Base-by-base conservation (phyloP, 2,888 invertebrate species). In the Drosophila dives region DNA sequence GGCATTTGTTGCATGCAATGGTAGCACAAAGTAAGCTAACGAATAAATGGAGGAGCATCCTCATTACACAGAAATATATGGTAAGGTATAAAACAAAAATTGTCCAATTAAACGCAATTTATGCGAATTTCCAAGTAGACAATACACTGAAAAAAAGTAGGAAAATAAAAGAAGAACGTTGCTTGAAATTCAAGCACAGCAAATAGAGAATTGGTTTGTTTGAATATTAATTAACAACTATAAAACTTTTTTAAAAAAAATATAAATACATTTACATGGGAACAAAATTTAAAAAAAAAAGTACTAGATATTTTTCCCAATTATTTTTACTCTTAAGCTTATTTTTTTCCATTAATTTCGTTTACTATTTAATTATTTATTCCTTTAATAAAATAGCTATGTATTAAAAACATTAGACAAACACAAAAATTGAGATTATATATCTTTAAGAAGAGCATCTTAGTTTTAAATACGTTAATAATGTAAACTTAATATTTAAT, bases 81-180 rank as follows among this genome's bases (percentile, higher is more conserved):
- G 38, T 26, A 84, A 76, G 76, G 73, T 86, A 88, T 83, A 79
- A 83, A 85, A 66, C 73, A 75, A 69, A 90, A 81, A 90, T 90
- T 90, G 88, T 90, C 91, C 91, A 90, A 90, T 90, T 90, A 90
- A 90, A 90, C 85, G 90, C 91, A 91, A 91, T 90, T 90, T 90
- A 90, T 81, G 80, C 67, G 90, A 75, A 87, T 89, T 91, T 89
- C 89, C 82, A 83, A 80, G 84, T 83, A 86, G 74, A 69, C 70
- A 7, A 23, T 45, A 36, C 36, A 54, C 51, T 53, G 1, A 10
- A n/a, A 38, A 26, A 38, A 54, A 8, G 3, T 6, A 1, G 3
- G 2, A 4, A 12, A 23, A 4, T 15, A 15, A 2, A 8, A 26
- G 26, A 23, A 15, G 0, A 40, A n/a, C 40, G 10, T 8, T 45